Conservation (phyloP, 1,140 invertebrate species). For the Drosophila varians region DNA sequence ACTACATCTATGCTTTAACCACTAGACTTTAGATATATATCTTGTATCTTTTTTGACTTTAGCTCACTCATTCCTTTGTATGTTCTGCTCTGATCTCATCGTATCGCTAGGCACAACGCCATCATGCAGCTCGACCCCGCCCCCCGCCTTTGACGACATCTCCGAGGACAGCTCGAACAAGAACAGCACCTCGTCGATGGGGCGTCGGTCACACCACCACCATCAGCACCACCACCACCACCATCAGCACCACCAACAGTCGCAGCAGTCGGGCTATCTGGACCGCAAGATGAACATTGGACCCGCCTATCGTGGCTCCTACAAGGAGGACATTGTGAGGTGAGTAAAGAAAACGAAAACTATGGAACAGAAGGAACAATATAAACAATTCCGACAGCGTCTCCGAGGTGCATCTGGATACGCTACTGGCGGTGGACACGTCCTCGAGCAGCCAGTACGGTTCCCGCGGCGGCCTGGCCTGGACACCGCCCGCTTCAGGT, state of each 20-base stretch:
- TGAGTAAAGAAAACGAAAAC: conserved; percentile 5
- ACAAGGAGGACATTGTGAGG: conserved; percentile 82
- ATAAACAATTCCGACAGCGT: conserved; percentile 50
- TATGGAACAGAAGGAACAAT: not conserved
- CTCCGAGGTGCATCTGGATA: conserved; percentile 83
- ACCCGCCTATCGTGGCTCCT: conserved; percentile 82
- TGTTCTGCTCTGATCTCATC: conserved; percentile 59
- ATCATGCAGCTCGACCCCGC: conserved; percentile 92
- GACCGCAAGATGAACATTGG: conserved; percentile 83
- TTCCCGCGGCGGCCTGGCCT: conserved; percentile 84
- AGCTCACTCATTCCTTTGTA: conserved; percentile 37
- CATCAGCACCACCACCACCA: conserved; percentile 84
- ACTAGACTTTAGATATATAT: not conserved
- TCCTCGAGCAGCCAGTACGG: conserved; percentile 83
- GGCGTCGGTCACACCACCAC: conserved; percentile 82
- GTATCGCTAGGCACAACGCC: conserved; percentile 84
- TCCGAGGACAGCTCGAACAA: conserved; percentile 86
- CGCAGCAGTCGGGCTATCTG: conserved; percentile 83
- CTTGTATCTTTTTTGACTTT: not conserved
- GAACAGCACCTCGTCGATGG: conserved; percentile 79
- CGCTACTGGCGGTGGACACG: conserved; percentile 80
- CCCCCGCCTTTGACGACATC: conserved; percentile 93
- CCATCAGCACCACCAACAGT: conserved; percentile 81
- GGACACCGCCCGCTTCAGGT: conserved; percentile 94
- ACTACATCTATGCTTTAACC: conserved; percentile 30